Base-by-base conservation (phyloP, 2,113 vertebrate genomes). In the Vulpes lagopus region DNA sequence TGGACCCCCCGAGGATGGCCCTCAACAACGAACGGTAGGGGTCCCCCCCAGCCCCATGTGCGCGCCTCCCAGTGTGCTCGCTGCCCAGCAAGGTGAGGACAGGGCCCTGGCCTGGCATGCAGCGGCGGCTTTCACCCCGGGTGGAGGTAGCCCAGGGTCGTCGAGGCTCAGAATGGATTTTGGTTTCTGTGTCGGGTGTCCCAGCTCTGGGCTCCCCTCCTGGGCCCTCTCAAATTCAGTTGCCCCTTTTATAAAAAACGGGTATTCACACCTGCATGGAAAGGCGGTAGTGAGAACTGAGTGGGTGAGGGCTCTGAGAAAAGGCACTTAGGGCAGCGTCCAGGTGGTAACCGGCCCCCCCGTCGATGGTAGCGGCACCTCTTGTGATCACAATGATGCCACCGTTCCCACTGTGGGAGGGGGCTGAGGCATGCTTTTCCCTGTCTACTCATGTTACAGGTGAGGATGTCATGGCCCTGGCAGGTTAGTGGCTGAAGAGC, bases 1-100 rank as follows among this genome's bases (percentile, higher is more conserved):
- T 99, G 65, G 99, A 99, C 98, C 99, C 99, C 19, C 99, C 99
- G 0, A 99, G 99, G 98, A 99, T 99, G 99, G 99, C 99, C 43
- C 99, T 99, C 80, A 99, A 99, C 99, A 99, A 99, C 3, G 99
- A 99, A 98, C 99, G 99, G 99, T 99, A 98, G 2, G 98, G 60
- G n/a, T 71, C 84, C 3, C 32, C 3, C 67, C 1, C 16, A 17
- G 15, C 43, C 43, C 43, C 43, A 43, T 1, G 43, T 43, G 43
- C 43, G 43, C 43, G 0, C 43, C 43, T 43, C 6, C 74, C 53
- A 6, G 0, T 4, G 53, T 10, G 5, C 51, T 27, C 10, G 27
- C n/a, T 7, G 67, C 17, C 20, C 32, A 17, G 3, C 0, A 1
- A 1, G 67, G 32, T 0, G 65, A 7, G 15, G 5, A 7, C 64